These are phyloP conservation scores for Enchytraeus crypticus DNA, from an alignment of 2,888 invertebrate genomes.

Conservation along the genomic window DNA sequence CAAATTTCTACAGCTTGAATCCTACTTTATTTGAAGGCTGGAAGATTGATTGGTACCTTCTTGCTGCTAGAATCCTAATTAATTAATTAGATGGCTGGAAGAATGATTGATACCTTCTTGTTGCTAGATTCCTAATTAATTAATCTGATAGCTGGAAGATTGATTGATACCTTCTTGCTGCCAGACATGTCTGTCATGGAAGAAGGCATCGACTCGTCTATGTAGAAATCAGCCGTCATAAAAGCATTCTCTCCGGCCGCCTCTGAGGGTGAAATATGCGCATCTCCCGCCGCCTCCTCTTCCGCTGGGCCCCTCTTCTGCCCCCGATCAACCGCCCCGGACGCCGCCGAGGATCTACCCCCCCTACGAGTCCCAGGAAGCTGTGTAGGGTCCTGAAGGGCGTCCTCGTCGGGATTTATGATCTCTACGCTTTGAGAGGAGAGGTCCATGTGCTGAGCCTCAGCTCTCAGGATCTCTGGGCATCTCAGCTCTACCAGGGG, in stretches of 20 bases:
- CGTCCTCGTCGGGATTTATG: slow-evolving; percentile 3
- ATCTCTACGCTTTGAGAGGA: slow-evolving; percentile 12
- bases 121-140: too few relatives aligned
- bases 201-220: slow-evolving; percentile 78
- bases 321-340: neutral
- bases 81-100: too few relatives aligned
- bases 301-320: neutral
- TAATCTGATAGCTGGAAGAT: too few relatives aligned
- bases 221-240: slow-evolving; percentile 73
- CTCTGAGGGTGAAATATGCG: slow-evolving; percentile 8
- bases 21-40: too few relatives aligned
- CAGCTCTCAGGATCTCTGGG: too few relatives aligned
- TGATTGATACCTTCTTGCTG: slow-evolving; percentile 20
- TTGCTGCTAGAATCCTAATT: too few relatives aligned
- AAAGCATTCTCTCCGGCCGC: slow-evolving; percentile 49
- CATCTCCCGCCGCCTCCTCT: neutral
- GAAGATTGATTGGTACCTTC: too few relatives aligned
- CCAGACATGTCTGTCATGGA: slow-evolving; percentile 60
- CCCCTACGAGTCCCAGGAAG: neutral
- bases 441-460: too few relatives aligned
- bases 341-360: neutral
- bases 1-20: too few relatives aligned
- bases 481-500: too few relatives aligned
- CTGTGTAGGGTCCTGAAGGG: neutral
- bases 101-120: too few relatives aligned